Percentiles rank a stretch among this genome's conserved stretches.
Conservation (phyloP, 2,888 invertebrate genomes). For the Leptura quadrifasciata region DNA sequence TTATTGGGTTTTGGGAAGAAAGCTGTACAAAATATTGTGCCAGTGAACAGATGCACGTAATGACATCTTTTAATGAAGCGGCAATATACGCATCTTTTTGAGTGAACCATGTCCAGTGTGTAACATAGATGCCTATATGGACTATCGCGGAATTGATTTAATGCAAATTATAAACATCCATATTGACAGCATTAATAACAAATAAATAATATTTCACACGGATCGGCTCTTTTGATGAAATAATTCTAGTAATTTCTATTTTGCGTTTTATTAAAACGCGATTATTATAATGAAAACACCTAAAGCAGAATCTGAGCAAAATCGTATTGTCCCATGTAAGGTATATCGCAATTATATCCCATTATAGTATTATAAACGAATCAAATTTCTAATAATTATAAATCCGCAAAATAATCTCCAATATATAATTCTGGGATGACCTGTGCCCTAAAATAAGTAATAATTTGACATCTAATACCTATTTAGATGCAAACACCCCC, state of each 20-base stretch:
- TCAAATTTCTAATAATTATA: slow-evolving; percentile 49
- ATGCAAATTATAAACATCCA: slow-evolving; percentile 10
- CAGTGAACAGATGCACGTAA: neutral
- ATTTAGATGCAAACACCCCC: slow-evolving; percentile 36
- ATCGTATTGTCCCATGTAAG: slow-evolving; percentile 54
- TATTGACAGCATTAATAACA: slow-evolving; percentile 12
- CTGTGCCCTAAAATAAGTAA: slow-evolving; percentile 47
- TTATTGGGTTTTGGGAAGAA: no score
- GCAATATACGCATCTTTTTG: neutral
- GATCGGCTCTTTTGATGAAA: slow-evolving; percentile 34
- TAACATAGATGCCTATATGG: neutral
- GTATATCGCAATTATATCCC: slow-evolving; percentile 51
- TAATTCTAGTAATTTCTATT: slow-evolving; percentile 38
- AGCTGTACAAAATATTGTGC: neutral
- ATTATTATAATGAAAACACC: slow-evolving; percentile 36
- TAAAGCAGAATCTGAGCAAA: slow-evolving; percentile 39
- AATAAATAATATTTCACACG: slow-evolving; percentile 16
- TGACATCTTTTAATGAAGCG: neutral
- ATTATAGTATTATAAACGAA: slow-evolving; percentile 30
- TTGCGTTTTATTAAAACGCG: slow-evolving; percentile 32
- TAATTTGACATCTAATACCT: slow-evolving; percentile 40
- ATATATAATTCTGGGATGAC: slow-evolving; percentile 42
- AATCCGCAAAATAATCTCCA: slow-evolving; percentile 39
- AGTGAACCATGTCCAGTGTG: neutral
- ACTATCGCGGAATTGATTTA: neutral